Conservation (phyloP, 2,888 invertebrate species). For the Entomobrya multifasciata region DNA sequence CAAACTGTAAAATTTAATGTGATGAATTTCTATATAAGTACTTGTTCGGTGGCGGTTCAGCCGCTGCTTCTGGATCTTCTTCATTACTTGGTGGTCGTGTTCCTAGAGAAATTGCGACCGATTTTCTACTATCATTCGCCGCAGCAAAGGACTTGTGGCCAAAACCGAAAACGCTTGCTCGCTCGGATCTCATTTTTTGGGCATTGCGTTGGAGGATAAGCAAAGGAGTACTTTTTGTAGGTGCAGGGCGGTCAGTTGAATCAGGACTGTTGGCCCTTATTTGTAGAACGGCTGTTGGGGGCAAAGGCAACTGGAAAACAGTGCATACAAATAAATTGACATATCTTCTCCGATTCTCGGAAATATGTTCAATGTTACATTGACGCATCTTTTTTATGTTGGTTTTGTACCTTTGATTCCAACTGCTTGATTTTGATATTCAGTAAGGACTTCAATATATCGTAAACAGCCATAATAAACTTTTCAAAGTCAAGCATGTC, state of each 20-base stretch:
- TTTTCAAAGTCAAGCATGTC: constrained; percentile 72
- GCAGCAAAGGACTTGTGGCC: not conserved
- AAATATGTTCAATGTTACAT: too few relatives aligned
- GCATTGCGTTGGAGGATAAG: not conserved
- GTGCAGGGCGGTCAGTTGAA: not conserved
- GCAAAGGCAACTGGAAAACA: constrained; percentile 53
- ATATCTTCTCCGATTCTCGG: too few relatives aligned
- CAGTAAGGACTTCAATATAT: constrained; percentile 73
- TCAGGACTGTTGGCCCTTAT: constrained; percentile 51
- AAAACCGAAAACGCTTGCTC: constrained; percentile 7
- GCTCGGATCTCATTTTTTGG: not conserved
- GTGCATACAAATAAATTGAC: too few relatives aligned
- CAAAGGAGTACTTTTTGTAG: not conserved
- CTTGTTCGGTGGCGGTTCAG: not conserved
- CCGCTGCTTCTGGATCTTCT: not conserved
- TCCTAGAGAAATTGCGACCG: too few relatives aligned
- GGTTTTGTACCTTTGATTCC: constrained; percentile 40
- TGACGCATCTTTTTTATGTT: too few relatives aligned
- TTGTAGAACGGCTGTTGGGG: constrained; percentile 49
- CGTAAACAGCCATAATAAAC: constrained; percentile 73
- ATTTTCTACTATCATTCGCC: not conserved
- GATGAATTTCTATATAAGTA: not conserved
- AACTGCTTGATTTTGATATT: constrained; percentile 70
- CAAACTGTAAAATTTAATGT: not conserved
- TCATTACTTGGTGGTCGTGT: not conserved